These are phyloP conservation scores for Medauroidea extradentata DNA, from an alignment of 1,140 invertebrate genomes.

Conservation along the genomic window DNA sequence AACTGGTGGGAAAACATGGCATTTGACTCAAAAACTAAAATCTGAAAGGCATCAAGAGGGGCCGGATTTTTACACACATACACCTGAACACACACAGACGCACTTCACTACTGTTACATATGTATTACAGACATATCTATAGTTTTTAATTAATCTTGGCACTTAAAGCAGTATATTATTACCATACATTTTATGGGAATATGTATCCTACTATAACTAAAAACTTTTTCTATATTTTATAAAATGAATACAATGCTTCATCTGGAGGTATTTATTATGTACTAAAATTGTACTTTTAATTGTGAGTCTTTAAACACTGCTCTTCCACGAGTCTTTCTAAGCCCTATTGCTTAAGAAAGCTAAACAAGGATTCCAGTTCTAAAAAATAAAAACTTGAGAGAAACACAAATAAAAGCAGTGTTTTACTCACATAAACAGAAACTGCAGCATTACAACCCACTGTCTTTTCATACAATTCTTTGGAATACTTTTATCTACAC, in stretches of 20 bases:
- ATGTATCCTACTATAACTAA: neutral
- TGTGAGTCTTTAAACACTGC: neutral
- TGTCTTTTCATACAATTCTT: no score
- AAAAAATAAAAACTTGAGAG: no score
- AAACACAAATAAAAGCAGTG: no score
- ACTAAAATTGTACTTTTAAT: slow-evolving; percentile 6
- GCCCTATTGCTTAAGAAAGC: no score
- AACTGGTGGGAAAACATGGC: slow-evolving; percentile 1
- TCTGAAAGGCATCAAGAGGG: slow-evolving; percentile 14
- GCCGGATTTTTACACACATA: slow-evolving; percentile 3
- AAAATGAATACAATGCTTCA: neutral
- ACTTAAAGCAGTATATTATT: slow-evolving; percentile 4
- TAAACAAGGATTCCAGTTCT: no score
- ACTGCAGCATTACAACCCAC: no score
- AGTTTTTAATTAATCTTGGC: slow-evolving; percentile 5
- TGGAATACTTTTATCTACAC: no score
- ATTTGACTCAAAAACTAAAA: slow-evolving; percentile 11
- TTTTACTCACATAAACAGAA: no score
- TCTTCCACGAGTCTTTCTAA: neutral
- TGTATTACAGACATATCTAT: slow-evolving; percentile 1
- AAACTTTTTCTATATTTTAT: neutral
- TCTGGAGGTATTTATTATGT: slow-evolving; percentile 1
- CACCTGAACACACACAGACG: neutral
- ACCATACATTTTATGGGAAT: slow-evolving; percentile 1
- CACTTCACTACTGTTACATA: neutral